Evolutionary conservation across 1,140 invertebrate species (phyloP), one percentile per base, ranked within the genome.

Genomic region (Lepidurus packardi): DNA sequence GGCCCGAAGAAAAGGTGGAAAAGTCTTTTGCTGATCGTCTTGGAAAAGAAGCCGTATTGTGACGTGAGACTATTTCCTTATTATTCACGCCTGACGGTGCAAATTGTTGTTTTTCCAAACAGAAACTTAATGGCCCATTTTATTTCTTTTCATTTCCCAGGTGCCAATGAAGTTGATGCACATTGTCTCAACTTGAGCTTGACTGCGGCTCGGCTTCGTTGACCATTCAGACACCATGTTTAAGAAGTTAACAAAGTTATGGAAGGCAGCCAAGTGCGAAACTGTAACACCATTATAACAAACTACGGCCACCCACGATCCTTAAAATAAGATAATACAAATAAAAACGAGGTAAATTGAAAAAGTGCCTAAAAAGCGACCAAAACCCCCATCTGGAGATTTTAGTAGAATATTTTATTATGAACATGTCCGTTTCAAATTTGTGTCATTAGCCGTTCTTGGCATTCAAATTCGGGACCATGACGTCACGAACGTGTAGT

Each of bases 121-220:
- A 21, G 7, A 65, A 65, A 65, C 53, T 21, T 65, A 65, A 65
- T 65, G 53, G 13, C 53, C 53, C 13, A n/a, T 13, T 65, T 65
- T 65, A 21, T 65, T 65, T 65, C 21, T 65, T 21, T 65, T 21
- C 7, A 13, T 13, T 13, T 21, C 53, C 53, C 53, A 65, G 53
- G 53, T 65, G 53, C 53, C 16, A 65, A 65, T 65, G 53, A 65
- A 21, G 53, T 65, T 65, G 53, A 65, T 21, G 53, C 53, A 34
- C 21, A 65, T 65, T 65, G 53, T 65, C 53, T 16, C 8, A 9
- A n/a, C 53, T 65, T 65, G 53, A 65, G 21, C 53, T 65, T 65
- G 53, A 65, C 8, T 65, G 45, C 16, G 53, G 53, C 53, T 65
- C 53, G 21, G 53, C 53, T 65, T 65, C 53, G 13, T 21, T 65